These are phyloP conservation scores for Eurytoma adleriae DNA, from an alignment of 2,888 invertebrate genomes.

Conservation along the genomic window DNA sequence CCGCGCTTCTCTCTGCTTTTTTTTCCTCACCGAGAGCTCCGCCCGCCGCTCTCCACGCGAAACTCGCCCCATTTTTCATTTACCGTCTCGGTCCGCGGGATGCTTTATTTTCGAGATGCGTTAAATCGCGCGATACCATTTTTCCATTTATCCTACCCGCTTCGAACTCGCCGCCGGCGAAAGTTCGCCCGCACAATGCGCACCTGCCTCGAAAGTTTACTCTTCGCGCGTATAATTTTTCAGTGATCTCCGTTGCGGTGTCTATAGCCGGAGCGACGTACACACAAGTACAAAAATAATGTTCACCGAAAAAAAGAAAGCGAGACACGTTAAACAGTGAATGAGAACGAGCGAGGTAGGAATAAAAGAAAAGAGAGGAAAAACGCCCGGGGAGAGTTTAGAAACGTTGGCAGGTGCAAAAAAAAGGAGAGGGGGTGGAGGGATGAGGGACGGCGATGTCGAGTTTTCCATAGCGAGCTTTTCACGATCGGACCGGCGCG, in stretches of 20 bases:
- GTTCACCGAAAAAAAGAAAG: background rate
- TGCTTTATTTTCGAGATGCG: too few relatives aligned
- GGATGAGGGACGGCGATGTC: conserved; percentile 45
- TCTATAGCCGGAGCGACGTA: too few relatives aligned
- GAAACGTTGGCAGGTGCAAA: conserved; percentile 21
- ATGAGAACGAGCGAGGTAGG: conserved; percentile 18
- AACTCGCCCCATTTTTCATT: too few relatives aligned
- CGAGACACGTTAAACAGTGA: background rate
- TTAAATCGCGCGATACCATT: background rate
- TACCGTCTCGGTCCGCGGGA: too few relatives aligned
- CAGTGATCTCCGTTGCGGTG: background rate
- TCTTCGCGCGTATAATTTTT: conserved; percentile 2
- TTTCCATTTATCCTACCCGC: background rate
- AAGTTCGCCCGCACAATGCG: background rate
- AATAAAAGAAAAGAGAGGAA: conserved; percentile 43
- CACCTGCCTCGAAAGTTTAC: background rate
- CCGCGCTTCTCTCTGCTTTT: background rate
- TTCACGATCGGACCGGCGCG: conserved; percentile 48
- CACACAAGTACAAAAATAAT: background rate
- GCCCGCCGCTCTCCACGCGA: too few relatives aligned
- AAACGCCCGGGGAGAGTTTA: conserved; percentile 17
- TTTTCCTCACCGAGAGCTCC: too few relatives aligned
- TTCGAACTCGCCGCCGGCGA: background rate
- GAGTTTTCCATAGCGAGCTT: conserved; percentile 51
- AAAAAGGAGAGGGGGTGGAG: conserved; percentile 23